Conservation (phyloP, 2,113 vertebrate species). For the Pomatostomus ruficeps region DNA sequence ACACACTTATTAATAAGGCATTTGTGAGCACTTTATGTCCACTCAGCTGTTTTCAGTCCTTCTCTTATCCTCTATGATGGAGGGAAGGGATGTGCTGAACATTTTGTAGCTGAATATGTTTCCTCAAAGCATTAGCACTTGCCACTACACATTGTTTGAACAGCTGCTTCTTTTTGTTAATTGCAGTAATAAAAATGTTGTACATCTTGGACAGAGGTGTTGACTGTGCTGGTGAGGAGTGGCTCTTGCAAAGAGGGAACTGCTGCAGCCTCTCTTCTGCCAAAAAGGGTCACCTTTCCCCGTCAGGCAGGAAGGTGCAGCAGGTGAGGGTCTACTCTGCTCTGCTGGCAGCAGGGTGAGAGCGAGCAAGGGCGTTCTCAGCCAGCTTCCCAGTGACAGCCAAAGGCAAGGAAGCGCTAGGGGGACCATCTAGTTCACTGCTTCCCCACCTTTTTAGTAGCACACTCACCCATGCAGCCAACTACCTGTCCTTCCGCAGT, state of each 20-base stretch:
- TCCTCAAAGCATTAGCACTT: background rate
- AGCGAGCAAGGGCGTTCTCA: accelerated
- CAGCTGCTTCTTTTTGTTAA: background rate
- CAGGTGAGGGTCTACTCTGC: background rate
- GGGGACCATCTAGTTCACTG: background rate
- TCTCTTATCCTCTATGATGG: background rate
- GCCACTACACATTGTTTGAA: background rate
- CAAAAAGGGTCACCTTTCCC: slow-evolving; percentile 33
- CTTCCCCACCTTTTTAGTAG: background rate
- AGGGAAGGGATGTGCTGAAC: background rate
- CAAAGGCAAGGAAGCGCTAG: background rate
- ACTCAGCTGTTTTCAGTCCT: slow-evolving; percentile 55
- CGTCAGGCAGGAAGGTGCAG: background rate
- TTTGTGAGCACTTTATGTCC: slow-evolving; percentile 43
- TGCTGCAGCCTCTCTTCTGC: background rate
- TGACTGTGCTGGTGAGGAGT: background rate
- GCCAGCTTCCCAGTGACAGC: background rate
- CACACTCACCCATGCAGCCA: background rate
- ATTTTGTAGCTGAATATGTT: background rate
- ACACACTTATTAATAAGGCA: slow-evolving; percentile 55
- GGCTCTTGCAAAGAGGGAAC: background rate
- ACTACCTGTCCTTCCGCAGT: accelerated
- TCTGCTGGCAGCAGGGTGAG: background rate
- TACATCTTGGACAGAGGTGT: background rate
- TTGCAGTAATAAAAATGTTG: background rate